These are phyloP conservation scores for Ypsolopha scabrella DNA, from an alignment of 2,888 invertebrate species.

Conservation along the genomic window DNA sequence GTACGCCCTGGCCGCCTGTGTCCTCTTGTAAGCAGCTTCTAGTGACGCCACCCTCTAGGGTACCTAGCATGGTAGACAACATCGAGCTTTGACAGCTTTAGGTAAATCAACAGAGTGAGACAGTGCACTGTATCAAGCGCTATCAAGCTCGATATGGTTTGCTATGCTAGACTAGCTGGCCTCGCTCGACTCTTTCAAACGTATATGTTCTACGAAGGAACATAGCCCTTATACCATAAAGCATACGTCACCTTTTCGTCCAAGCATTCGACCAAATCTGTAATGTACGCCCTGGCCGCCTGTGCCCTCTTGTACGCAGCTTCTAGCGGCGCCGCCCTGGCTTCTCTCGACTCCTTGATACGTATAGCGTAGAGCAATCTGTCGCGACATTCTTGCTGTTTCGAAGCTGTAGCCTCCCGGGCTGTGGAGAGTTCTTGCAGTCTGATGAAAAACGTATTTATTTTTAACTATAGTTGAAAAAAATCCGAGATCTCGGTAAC, in stretches of 20 bases:
- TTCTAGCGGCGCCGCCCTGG: conserved; percentile 72
- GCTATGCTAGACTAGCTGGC: too few species aligned
- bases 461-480: too few species aligned
- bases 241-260: conserved; percentile 86
- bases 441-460: too few species aligned
- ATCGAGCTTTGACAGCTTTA: too few species aligned
- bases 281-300: conserved; percentile 92
- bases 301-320: conserved; percentile 94
- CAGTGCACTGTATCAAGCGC: too few species aligned
- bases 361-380: conserved; percentile 28
- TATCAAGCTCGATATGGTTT: too few species aligned
- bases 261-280: conserved; percentile 96
- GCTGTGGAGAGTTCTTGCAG: conserved; percentile 31
- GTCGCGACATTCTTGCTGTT: conserved; percentile 40
- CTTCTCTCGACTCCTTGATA: conserved; percentile 54
- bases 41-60: conserved; percentile 67
- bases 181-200: too few species aligned
- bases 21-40: conserved; percentile 89
- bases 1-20: conserved; percentile 95
- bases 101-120: too few species aligned
- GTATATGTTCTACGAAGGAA: too few species aligned
- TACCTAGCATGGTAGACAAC: too few species aligned
- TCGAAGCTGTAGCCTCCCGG: conserved; percentile 45
- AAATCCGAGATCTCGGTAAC: too few species aligned
- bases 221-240: too few species aligned